Percentiles rank a stretch among this genome's conserved stretches.
phyloP scores from a whole-genome alignment of 2,113 vertebrate genomes.

The zebrafish (Danio rerio) region DNA sequence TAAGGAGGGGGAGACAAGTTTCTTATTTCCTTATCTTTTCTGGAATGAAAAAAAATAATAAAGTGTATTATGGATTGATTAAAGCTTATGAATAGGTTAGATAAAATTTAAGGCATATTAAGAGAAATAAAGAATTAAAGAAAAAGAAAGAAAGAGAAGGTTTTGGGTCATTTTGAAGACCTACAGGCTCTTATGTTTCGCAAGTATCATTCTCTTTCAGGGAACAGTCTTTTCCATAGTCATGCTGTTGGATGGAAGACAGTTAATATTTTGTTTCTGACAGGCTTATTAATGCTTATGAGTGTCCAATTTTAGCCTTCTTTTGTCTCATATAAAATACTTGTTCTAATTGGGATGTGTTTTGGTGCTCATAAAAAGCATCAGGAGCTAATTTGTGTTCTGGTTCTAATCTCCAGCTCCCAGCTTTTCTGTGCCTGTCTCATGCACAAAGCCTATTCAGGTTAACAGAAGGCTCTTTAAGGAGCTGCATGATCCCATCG shows the following conservation, averaged over 20 bases:
- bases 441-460: constrained; percentile 27
- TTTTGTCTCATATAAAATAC: neutral
- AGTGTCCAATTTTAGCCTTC: neutral
- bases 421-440: constrained; percentile 24
- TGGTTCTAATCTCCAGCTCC: constrained; percentile 26
- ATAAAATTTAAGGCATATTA: neutral
- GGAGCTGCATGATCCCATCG: neutral
- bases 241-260: neutral
- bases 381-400: constrained; percentile 44
- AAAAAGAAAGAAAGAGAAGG: constrained; percentile 5
- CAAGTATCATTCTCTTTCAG: neutral
- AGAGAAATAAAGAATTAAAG: too few relatives aligned
- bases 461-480: constrained; percentile 39
- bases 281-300: neutral
- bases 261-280: neutral
- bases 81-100: neutral
- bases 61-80: neutral
- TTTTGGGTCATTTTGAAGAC: neutral
- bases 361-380: constrained; percentile 33
- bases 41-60: neutral
- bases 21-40: neutral
- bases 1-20: neutral
- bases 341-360: constrained; percentile 38
- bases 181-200: constrained; percentile 22
- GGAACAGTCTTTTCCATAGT: neutral